Evolutionary conservation across 2,113 vertebrate genomes (phyloP), one percentile per base, ranked within the genome.

Genomic region (Okapia johnstoni): DNA sequence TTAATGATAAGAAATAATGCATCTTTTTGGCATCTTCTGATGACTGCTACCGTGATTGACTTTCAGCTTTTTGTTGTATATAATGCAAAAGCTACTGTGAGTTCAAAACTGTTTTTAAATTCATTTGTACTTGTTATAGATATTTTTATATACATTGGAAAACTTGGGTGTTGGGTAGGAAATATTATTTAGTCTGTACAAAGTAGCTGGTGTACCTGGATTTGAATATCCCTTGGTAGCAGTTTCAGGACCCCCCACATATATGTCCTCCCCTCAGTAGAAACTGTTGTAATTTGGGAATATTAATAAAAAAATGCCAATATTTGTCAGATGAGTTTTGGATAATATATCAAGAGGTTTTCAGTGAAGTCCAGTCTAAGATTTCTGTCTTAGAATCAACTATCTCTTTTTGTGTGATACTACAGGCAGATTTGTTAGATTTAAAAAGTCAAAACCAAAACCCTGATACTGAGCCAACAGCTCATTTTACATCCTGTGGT

Each of bases 91-190:
- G 57, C 36, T 58, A 50, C 48, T 88, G 0, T 91, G 50, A 93
- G 5, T 83, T 91, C 54, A 95, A 50, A 73, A 92, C 86, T 52
- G 2, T 89, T 95, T 95, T 95, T 19, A 96, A 97, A 84, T 87
- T 95, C 90, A 79, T 93, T 16, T 87, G 1, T 96, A 90, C 70
- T 55, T 88, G 81, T 83, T 58, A 86, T 16, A 89, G 30, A 28
- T 93, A 46, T 85, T 60, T 88, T 57, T 93, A 52, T 63, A 17
- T 23, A 57, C 7, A 23, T 33, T 95, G 26, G 73, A 77, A 95
- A 94, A 98, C 36, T 61, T 92, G 21, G 7, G 40, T 76, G 43
- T 61, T 92, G 21, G 7, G 40, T 76, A 84, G 40, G 61, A 28
- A 84, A 33, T 92, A 90, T 93, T 66, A 60, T 48, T 89, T 94